These are phyloP conservation scores for Protobothrops mucrosquamatus DNA, from an alignment of 2,113 vertebrate genomes.

Conservation along the genomic window DNA sequence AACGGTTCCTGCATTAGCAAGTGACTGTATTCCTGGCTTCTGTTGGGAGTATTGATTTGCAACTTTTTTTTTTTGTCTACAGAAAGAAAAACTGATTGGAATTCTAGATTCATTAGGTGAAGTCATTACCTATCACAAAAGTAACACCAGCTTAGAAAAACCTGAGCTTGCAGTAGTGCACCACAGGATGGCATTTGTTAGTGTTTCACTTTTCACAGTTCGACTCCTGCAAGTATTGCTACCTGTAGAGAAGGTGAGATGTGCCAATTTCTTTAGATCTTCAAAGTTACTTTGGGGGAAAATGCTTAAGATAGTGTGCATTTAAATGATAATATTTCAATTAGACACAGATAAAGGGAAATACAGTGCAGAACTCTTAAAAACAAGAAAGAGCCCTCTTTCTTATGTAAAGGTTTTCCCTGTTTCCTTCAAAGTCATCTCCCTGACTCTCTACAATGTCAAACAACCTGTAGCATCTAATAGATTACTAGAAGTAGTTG, in stretches of 20 bases:
- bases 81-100: constrained; percentile 83
- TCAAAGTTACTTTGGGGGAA: neutral
- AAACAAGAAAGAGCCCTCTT: neutral
- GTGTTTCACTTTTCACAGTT: constrained; percentile 78
- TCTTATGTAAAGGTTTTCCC: neutral
- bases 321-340: neutral
- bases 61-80: constrained; percentile 50
- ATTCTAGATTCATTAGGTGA: constrained; percentile 83
- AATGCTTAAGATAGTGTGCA: neutral
- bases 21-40: neutral
- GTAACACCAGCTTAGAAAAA: constrained; percentile 67
- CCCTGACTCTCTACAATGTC: neutral
- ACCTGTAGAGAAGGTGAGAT: constrained; percentile 91
- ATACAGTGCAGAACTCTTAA: neutral
- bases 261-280: neutral
- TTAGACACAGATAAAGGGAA: neutral
- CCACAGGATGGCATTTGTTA: constrained; percentile 84
- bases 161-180: constrained; percentile 70
- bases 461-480: neutral
- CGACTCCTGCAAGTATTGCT: constrained; percentile 86
- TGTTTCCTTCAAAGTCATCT: neutral
- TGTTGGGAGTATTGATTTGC: constrained; percentile 8
- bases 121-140: constrained; percentile 78
- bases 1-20: neutral
- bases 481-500: neutral